phyloP scores from a whole-genome alignment of 2,888 invertebrate species.

The Lasioglossum morio region DNA sequence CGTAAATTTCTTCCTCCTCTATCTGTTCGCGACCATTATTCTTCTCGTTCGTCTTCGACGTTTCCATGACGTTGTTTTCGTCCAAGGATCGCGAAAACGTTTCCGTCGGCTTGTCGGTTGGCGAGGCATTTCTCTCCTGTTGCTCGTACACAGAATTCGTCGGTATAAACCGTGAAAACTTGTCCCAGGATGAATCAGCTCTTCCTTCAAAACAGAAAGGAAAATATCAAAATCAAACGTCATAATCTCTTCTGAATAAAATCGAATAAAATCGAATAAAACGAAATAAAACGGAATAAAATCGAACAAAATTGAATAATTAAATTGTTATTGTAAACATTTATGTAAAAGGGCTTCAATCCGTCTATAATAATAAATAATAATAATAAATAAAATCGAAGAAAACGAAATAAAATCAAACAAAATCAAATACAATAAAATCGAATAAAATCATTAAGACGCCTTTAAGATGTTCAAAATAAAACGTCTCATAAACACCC shows the following conservation, averaged over 20 bases:
- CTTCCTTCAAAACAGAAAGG: constrained; percentile 64
- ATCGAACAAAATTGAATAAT: too few species aligned
- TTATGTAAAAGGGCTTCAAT: too few species aligned
- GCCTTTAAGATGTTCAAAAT: too few species aligned
- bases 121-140: constrained; percentile 58
- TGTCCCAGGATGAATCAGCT: constrained; percentile 70
- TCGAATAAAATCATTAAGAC: too few species aligned
- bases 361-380: too few species aligned
- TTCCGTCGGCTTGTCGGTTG: constrained; percentile 51
- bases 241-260: background rate
- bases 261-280: too few species aligned
- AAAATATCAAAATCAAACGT: background rate
- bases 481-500: too few species aligned
- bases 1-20: constrained; percentile 55
- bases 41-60: constrained; percentile 55
- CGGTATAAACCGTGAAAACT: constrained; percentile 73
- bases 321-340: too few species aligned
- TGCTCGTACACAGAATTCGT: constrained; percentile 79
- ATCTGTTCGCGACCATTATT: constrained; percentile 67
- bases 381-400: too few species aligned
- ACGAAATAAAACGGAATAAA: too few species aligned
- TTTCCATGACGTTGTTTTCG: constrained; percentile 71
- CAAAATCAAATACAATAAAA: too few species aligned
- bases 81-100: constrained; percentile 60
- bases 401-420: too few species aligned